Evolutionary conservation across 2,888 invertebrate species (phyloP), one percentile per base, ranked within the genome.

Genomic region (Heliconius hortense): DNA sequence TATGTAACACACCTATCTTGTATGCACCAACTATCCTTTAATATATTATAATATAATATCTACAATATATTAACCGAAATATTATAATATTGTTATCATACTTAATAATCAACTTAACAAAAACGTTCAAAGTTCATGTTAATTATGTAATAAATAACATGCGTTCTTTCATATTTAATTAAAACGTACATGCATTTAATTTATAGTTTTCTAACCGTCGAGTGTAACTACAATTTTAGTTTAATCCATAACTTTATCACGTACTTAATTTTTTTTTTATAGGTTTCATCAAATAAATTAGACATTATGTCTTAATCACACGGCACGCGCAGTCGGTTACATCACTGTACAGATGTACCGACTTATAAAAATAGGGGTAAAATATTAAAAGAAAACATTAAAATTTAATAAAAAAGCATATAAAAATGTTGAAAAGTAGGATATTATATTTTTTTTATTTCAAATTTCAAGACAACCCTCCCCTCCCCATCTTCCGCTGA

Each of bases 151-250:
- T 68, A 68, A 35, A 31, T 56, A 35, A 56, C 0, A 39, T 24
- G 66, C 8, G 15, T 31, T 56, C 24, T 56, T 24, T 56, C 11
- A 53, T 53, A 69, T 69, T 56, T 69, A 69, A 56, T 69, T 69
- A 69, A 69, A 31, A 56, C 8, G 69, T 56, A 35, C 31, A 35
- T 69, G 69, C 56, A 56, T 15, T 35, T 69, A 69, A 69, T 69
- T 56, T 69, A 69, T 69, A 69, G 28, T 7, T 31, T 56, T 69
- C n/a, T 69, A 69, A 69, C 69, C 31, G 69, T 69, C 69, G 31
- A 28, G 28, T 69, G 18, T 56, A 69, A 69, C 31, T 69, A 35
- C n/a, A 31, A 15, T 56, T 69, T 56, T n/a, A 35, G 53, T 28
- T 66, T 53, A 53, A 53, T 53, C 53, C 53, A 53, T 35, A 69